phyloP scores from a whole-genome alignment of 2,888 invertebrate species.

The Platycheirus albimanus region DNA sequence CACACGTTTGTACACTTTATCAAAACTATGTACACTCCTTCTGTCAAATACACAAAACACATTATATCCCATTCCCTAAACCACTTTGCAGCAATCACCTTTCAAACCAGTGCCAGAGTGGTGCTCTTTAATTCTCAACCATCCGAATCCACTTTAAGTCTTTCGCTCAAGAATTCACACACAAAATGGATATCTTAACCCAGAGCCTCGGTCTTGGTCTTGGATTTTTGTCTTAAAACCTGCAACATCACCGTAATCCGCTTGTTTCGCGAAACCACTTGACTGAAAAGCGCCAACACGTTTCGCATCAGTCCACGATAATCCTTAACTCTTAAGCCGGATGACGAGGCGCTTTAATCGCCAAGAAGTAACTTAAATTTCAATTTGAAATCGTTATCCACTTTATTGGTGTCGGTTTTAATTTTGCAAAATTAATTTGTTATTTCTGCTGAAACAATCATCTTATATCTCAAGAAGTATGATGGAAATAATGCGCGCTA shows the following conservation, averaged over 20 bases:
- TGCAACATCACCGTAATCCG: conserved; percentile 52
- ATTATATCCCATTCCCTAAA: conserved; percentile 30
- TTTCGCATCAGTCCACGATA: conserved; percentile 48
- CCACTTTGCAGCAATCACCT: conserved; percentile 15
- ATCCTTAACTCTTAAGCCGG: conserved; percentile 45
- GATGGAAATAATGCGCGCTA: conserved; percentile 45
- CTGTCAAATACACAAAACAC: too few species aligned
- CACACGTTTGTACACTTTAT: conserved; percentile 41
- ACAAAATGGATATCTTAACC: conserved; percentile 54
- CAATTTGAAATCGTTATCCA: conserved; percentile 38
- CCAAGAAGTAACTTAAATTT: background rate
- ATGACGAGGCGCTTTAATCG: conserved; percentile 32
- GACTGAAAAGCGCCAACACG: conserved; percentile 60
- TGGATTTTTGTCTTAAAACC: conserved; percentile 34
- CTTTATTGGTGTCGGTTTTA: conserved; percentile 45
- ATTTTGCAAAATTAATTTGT: conserved; percentile 67
- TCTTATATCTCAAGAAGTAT: conserved; percentile 34
- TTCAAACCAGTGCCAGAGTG: conserved; percentile 6
- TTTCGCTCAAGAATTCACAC: conserved; percentile 12
- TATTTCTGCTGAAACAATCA: conserved; percentile 70
- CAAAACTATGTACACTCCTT: conserved; percentile 19
- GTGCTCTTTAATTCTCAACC: conserved; percentile 51
- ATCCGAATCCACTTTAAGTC: conserved; percentile 56
- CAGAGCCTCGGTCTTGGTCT: conserved; percentile 4
- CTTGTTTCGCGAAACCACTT: conserved; percentile 55